phyloP scores from a whole-genome alignment of 2,797 vertebrate genomes.

The Sebastes steindachneri region DNA sequence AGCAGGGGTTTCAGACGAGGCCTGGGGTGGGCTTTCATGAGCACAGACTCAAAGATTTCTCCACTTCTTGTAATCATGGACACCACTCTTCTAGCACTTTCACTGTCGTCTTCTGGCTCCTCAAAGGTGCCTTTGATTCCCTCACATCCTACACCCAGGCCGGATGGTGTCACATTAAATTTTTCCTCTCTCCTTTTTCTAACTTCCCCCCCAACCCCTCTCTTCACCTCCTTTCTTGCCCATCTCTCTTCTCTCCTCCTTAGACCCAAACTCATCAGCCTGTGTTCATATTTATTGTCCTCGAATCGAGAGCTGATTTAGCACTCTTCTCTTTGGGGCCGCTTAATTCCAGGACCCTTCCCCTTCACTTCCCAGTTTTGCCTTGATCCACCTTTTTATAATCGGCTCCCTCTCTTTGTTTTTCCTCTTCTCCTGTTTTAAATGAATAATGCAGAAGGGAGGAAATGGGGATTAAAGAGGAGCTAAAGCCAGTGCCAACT shows the following conservation, averaged over 20 bases:
- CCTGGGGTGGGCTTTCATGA: slow-evolving; percentile 81
- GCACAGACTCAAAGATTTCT: slow-evolving; percentile 79
- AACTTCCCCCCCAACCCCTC: neutral
- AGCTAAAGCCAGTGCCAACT: slow-evolving; percentile 70
- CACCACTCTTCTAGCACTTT: slow-evolving; percentile 77
- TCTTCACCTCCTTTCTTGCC: slow-evolving; percentile 28
- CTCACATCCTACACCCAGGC: slow-evolving; percentile 68
- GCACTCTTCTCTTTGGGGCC: slow-evolving; percentile 46
- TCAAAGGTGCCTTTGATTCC: slow-evolving; percentile 85
- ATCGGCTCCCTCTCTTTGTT: slow-evolving; percentile 62
- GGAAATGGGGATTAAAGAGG: slow-evolving; percentile 75
- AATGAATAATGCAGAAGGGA: slow-evolving; percentile 77
- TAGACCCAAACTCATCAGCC: slow-evolving; percentile 57
- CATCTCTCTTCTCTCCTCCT: slow-evolving; percentile 29
- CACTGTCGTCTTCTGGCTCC: slow-evolving; percentile 76
- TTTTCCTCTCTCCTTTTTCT: slow-evolving; percentile 50
- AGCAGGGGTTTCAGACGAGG: slow-evolving; percentile 76
- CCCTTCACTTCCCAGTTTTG: slow-evolving; percentile 38
- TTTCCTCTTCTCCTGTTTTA: slow-evolving; percentile 64
- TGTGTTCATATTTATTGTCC: slow-evolving; percentile 56
- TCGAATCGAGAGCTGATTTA: slow-evolving; percentile 57
- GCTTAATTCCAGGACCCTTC: slow-evolving; percentile 46
- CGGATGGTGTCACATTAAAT: slow-evolving; percentile 74
- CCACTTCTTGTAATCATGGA: slow-evolving; percentile 87
- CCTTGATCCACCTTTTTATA: slow-evolving; percentile 73